Percentiles rank a stretch among this genome's conserved stretches.
Conservation (phyloP, 2,113 vertebrate species). For the Mustela nigripes region DNA sequence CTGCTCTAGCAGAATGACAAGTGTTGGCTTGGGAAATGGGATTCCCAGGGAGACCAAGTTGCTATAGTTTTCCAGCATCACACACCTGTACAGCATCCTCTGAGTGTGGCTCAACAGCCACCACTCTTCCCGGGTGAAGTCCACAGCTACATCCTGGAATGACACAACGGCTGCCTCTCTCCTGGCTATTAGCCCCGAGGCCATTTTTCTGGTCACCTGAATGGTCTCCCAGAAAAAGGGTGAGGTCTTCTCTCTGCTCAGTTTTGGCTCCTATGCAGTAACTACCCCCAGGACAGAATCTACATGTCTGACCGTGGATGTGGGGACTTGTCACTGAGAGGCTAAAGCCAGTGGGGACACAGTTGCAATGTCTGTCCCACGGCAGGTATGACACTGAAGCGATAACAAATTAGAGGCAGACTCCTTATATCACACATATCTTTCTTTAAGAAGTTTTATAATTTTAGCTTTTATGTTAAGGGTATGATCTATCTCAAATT, state of each 20-base stretch:
- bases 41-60: background rate
- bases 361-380: fast-evolving
- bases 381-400: fast-evolving
- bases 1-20: background rate
- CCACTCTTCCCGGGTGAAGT: background rate
- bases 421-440: too few species aligned
- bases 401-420: background rate
- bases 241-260: background rate
- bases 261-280: background rate
- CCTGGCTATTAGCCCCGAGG: background rate
- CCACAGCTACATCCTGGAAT: background rate
- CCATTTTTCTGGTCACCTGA: background rate
- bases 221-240: background rate
- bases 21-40: background rate
- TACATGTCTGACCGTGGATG: too few species aligned
- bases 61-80: background rate
- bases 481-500: background rate
- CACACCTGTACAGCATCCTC: background rate
- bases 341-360: background rate
- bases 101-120: background rate
- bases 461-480: background rate
- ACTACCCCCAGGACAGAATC: background rate
- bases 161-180: background rate
- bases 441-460: background rate
- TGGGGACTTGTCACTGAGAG: too few species aligned